These are phyloP conservation scores for Apamea anceps DNA, from an alignment of 2,888 invertebrate species.

Conservation along the genomic window DNA sequence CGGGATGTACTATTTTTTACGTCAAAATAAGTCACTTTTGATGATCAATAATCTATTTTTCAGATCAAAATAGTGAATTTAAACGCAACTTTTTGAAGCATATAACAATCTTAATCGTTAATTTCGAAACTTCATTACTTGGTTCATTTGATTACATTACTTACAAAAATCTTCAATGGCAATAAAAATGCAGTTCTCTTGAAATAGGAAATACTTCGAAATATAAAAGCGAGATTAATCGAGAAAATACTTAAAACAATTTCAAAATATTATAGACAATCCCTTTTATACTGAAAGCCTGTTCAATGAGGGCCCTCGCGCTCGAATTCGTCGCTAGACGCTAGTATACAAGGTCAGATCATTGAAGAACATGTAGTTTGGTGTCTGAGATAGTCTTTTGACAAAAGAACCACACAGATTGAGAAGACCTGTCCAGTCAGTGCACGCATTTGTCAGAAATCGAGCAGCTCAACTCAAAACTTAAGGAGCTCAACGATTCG, in stretches of 20 bases:
- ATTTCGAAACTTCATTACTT: background rate
- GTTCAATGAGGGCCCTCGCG: no score
- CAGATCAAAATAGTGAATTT: background rate
- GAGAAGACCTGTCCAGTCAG: no score
- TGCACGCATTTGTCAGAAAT: no score
- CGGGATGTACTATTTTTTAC: background rate
- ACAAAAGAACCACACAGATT: no score
- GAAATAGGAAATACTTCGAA: background rate
- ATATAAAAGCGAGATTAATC: conserved; percentile 1
- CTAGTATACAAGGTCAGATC: no score
- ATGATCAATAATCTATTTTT: background rate
- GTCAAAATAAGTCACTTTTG: background rate
- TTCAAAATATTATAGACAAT: background rate
- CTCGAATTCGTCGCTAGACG: no score
- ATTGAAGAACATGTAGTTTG: no score
- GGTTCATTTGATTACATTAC: background rate
- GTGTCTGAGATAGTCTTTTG: no score
- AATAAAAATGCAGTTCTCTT: conserved; percentile 19
- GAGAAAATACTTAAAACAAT: conserved; percentile 16
- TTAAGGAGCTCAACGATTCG: no score
- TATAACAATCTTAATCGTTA: background rate
- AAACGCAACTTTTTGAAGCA: background rate
- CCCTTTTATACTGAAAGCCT: conserved; percentile 14
- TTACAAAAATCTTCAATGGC: conserved; percentile 26
- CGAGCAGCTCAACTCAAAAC: no score